A percentile compares a stretch with the other conserved stretches of the same genome.
Evolutionary conservation across 2,797 vertebrate genomes (phyloP).

Genomic region (Galagoides demidoff): DNA sequence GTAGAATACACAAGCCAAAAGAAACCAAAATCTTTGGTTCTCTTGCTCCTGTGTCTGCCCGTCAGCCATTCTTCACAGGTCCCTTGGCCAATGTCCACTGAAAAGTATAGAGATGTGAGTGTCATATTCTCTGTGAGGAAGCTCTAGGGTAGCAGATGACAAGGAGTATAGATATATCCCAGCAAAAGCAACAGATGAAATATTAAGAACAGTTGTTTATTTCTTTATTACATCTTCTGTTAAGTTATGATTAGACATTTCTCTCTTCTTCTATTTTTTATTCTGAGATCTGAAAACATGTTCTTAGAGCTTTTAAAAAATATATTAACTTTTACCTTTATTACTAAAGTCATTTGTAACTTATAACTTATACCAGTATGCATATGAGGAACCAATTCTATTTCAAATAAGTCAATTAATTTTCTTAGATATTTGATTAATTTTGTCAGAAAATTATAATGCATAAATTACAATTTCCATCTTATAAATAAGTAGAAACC

Average conservation of each 20-base stretch:
- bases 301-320: neutral
- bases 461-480: neutral
- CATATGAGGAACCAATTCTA: neutral
- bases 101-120: rapidly evolving
- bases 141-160: too few species aligned
- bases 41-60: neutral
- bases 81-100: neutral
- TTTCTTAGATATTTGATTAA: neutral
- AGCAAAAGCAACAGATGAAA: neutral
- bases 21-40: neutral
- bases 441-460: neutral
- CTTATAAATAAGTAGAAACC: neutral
- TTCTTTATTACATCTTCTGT: neutral
- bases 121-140: rapidly evolving
- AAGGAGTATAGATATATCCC: rapidly evolving
- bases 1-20: neutral
- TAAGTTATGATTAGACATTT: neutral
- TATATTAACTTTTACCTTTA: neutral
- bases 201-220: neutral
- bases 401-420: neutral
- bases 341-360: neutral
- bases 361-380: neutral
- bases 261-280: neutral
- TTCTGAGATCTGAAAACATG: neutral
- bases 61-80: neutral